Percentiles rank a stretch among this genome's conserved stretches.
Conservation (phyloP, 2,797 vertebrate genomes). For the Platalea minor region DNA sequence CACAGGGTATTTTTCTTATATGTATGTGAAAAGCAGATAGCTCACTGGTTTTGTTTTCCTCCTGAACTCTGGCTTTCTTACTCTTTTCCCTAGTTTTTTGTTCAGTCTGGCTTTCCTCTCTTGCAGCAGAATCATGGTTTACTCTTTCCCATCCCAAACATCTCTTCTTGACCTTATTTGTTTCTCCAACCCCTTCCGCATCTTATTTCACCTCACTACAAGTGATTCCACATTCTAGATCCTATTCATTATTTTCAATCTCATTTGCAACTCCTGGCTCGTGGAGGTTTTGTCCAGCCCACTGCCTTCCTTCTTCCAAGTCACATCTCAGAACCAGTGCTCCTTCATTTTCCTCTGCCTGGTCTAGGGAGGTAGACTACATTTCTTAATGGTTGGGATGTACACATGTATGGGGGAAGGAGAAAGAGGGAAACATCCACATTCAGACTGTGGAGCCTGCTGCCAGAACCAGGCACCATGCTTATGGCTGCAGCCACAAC, state of each 20-base stretch:
- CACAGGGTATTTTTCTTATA: background rate
- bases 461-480: background rate
- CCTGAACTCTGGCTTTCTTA: background rate
- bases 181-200: background rate
- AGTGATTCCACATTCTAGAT: background rate
- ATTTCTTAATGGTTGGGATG: background rate
- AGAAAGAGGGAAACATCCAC: background rate
- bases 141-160: background rate
- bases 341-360: background rate
- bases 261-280: background rate
- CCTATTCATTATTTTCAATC: background rate
- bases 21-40: background rate
- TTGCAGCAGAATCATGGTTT: background rate
- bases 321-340: background rate
- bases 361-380: background rate
- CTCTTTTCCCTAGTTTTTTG: background rate
- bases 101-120: background rate
- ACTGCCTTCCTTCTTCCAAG: background rate
- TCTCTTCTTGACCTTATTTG: background rate
- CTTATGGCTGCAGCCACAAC: background rate
- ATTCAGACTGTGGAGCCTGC: background rate
- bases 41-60: background rate
- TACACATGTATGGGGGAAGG: background rate
- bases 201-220: background rate
- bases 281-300: background rate